Conservation (phyloP, 2,888 invertebrate genomes). For the Epirrita christyi region DNA sequence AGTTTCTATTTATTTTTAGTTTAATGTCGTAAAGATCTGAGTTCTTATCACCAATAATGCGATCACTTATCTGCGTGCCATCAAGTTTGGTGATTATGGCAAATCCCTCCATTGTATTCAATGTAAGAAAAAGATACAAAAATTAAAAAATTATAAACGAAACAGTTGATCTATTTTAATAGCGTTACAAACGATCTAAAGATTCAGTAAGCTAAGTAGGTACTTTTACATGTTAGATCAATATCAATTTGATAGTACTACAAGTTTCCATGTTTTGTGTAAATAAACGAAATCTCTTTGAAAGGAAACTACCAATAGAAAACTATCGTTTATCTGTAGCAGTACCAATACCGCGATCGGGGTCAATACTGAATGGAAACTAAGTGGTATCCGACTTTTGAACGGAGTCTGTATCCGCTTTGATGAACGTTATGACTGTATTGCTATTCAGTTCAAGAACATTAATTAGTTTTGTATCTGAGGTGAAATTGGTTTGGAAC, state of each 20-base stretch:
- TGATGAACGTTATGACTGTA: slow-evolving; percentile 16
- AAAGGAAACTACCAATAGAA: slow-evolving; percentile 11
- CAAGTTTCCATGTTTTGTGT: neutral
- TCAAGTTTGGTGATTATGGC: too few species aligned
- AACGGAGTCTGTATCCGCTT: slow-evolving; percentile 1
- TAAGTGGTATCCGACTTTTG: slow-evolving; percentile 1
- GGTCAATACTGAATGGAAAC: slow-evolving; percentile 8
- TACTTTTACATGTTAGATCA: neutral
- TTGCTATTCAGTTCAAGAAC: slow-evolving; percentile 10
- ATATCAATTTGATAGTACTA: neutral
- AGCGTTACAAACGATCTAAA: too few species aligned
- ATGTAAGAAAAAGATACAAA: too few species aligned
- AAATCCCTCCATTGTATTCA: too few species aligned
- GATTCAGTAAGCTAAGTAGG: too few species aligned
- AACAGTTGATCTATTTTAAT: too few species aligned
- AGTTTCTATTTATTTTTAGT: too few species aligned
- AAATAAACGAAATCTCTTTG: slow-evolving; percentile 1
- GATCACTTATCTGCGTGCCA: too few species aligned
- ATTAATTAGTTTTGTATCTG: slow-evolving; percentile 24
- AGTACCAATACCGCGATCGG: slow-evolving; percentile 1
- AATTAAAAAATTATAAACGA: too few species aligned
- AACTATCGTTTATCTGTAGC: neutral
- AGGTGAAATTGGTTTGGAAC: slow-evolving; percentile 5
- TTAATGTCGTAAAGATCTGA: too few species aligned
- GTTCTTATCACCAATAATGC: too few species aligned